Base-by-base conservation (phyloP, 2,888 invertebrate species). In the Siphonodentalium dalli region DNA sequence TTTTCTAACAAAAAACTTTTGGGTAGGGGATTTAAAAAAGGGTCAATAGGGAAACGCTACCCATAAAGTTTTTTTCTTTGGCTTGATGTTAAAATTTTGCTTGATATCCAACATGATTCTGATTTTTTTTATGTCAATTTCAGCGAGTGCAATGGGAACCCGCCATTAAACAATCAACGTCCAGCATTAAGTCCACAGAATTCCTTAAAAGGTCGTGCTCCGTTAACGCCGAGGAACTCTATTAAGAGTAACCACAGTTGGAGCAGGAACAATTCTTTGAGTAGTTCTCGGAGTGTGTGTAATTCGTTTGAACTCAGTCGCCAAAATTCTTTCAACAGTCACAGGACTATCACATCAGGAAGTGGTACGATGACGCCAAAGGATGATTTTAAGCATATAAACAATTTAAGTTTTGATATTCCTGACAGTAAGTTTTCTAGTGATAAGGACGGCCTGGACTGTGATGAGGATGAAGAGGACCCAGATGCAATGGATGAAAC, bases 111-210 rank as follows among this genome's bases (percentile, higher is more conserved):
- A n/a, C n/a, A n/a, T n/a, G n/a, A n/a, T n/a, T n/a, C n/a, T n/a
- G n/a, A n/a, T n/a, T n/a, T n/a, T n/a, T n/a, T n/a, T n/a, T n/a
- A n/a, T n/a, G n/a, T n/a, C n/a, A n/a, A n/a, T n/a, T n/a, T n/a
- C n/a, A n/a, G n/a, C 18, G 88, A 88, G 71, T 92, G 78, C 84
- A 93, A 70, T 86, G 82, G 83, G 13, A 78, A 74, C 45, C 68
- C 77, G 11, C 78, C 78, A 8, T 65, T 80, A 15, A 81, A 82
- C 66, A 81, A 82, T 63, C 74, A 77, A 51, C 59, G 80, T 54
- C 77, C 80, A 31, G 79, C 88, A 55, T 89, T 89, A 38, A 60
- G 60, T 77, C 89, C 89, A 21, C 90, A 89, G 76, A 89, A 89
- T 81, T 89, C 89, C 15, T 85, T 89, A 63, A 85, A 85, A 71